Evolutionary conservation across 2,113 vertebrate genomes (phyloP).

Genomic region (Equus przewalskii): DNA sequence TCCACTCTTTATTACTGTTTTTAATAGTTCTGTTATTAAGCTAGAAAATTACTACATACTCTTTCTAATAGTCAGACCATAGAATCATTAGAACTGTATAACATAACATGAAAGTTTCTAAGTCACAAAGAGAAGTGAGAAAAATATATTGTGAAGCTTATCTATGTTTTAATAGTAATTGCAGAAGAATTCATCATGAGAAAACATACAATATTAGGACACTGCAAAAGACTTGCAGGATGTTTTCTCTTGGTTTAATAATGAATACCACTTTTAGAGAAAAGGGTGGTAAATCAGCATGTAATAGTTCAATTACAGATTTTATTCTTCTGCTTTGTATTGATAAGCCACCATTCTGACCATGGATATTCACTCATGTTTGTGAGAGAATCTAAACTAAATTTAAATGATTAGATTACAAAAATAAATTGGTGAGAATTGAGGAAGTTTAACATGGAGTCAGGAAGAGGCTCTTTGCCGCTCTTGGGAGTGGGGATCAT

Average conservation of each 20-base stretch:
- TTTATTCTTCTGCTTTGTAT: slow-evolving; percentile 32
- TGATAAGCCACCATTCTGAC: neutral
- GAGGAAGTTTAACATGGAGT: neutral
- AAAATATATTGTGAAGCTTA: neutral
- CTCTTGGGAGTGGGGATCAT: neutral
- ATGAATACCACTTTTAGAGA: neutral
- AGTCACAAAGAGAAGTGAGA: slow-evolving; percentile 39
- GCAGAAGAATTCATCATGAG: neutral
- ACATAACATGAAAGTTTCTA: slow-evolving; percentile 28
- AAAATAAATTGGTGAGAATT: neutral
- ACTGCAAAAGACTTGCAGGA: neutral
- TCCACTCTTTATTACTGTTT: neutral
- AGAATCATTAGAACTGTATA: slow-evolving; percentile 15
- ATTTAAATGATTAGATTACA: slow-evolving; percentile 52
- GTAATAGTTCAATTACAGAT: neutral
- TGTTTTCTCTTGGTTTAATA: slow-evolving; percentile 11
- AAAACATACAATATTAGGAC: neutral
- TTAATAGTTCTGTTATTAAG: slow-evolving; percentile 37
- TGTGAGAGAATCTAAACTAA: slow-evolving; percentile 37
- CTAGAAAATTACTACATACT: slow-evolving; percentile 21
- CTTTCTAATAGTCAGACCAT: neutral
- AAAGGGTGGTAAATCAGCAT: slow-evolving; percentile 24
- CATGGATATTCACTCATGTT: slow-evolving; percentile 6
- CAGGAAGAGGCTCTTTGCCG: neutral
- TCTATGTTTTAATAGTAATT: slow-evolving; percentile 33